Evolutionary conservation across 2,888 invertebrate species (phyloP), one percentile per base, ranked within the genome.

Genomic region (Koerneria pararmatus): DNA sequence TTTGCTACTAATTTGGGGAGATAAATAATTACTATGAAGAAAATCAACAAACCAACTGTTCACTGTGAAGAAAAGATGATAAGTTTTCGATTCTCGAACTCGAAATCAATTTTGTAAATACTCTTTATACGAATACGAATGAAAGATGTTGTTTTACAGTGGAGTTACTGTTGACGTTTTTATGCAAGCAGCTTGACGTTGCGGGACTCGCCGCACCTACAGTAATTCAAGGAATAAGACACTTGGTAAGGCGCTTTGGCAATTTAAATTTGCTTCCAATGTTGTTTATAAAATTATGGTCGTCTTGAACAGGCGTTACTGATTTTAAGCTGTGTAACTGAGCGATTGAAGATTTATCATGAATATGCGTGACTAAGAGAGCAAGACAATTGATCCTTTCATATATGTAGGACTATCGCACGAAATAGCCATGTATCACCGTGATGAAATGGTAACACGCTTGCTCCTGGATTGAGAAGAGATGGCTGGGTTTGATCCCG

Each of bases 141-240:
- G 46, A 11, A n/a, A 41, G 11, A 11, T n/a, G n/a, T n/a, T 11
- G 15, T 29, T 5, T 60, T 61, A 31, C 60, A 78, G 78, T 69
- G 49, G 46, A 58, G 6, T 64, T 73, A 8, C 70, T 79, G 4
- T 54, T 80, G 31, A 49, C 74, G 8, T 79, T 77, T 46, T 69
- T 79, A 29, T 27, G 73, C 8, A 60, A 59, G 49, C 67, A 72
- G 11, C 62, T 80, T 5, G 78, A 80, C 29, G 72, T 71, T n/a
- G 71, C 75, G 31, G 79, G 71, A n/a, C 69, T 73, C 8, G 69
- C 68, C 29, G 71, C 69, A 22, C 74, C 73, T 1, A 60, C 68
- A 11, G 72, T 75, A 1, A 69, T 80, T 29, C 51, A 66, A 22
- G 78, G 71, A 27, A 66, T 80, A 22, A 71, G 76, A 46, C 67